Conservation (phyloP, 2,888 invertebrate genomes). For the Unio delphinus region DNA sequence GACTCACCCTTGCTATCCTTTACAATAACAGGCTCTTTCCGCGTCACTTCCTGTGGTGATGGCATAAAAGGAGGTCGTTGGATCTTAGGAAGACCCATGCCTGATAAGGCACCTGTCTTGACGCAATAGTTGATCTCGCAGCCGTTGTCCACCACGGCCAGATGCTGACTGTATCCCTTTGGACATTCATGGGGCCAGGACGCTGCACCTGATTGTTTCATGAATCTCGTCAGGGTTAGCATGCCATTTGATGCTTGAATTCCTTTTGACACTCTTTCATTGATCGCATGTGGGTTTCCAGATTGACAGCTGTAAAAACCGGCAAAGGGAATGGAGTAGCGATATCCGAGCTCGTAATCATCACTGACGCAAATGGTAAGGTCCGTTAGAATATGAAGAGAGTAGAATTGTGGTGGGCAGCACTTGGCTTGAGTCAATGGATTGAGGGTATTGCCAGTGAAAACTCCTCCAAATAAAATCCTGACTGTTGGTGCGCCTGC, state of each 20-base stretch:
- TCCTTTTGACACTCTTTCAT: background rate
- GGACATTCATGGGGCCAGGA: constrained; percentile 54
- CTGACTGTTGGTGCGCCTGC: constrained; percentile 28
- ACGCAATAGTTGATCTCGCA: constrained; percentile 60
- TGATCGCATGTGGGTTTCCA: constrained; percentile 47
- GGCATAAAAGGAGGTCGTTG: constrained; percentile 56
- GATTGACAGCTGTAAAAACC: constrained; percentile 58
- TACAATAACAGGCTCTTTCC: background rate
- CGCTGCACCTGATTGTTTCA: constrained; percentile 19
- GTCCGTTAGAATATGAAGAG: constrained; percentile 37
- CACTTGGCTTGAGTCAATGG: constrained; percentile 37
- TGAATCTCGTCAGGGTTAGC: constrained; percentile 19
- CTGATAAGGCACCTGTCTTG: constrained; percentile 44
- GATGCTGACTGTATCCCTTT: constrained; percentile 55
- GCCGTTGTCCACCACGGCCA: constrained; percentile 48
- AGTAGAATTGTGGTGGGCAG: constrained; percentile 52
- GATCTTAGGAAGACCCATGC: constrained; percentile 40
- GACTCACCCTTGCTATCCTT: too few relatives aligned
- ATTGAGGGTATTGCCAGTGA: constrained; percentile 38
- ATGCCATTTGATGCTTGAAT: background rate
- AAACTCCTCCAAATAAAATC: constrained; percentile 61
- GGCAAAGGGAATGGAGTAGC: constrained; percentile 52
- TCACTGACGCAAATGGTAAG: constrained; percentile 58
- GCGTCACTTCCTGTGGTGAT: constrained; percentile 16
- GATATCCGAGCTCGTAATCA: constrained; percentile 50